phyloP scores from a whole-genome alignment of 2,888 invertebrate species.

The Chydorus sphaericus region DNA sequence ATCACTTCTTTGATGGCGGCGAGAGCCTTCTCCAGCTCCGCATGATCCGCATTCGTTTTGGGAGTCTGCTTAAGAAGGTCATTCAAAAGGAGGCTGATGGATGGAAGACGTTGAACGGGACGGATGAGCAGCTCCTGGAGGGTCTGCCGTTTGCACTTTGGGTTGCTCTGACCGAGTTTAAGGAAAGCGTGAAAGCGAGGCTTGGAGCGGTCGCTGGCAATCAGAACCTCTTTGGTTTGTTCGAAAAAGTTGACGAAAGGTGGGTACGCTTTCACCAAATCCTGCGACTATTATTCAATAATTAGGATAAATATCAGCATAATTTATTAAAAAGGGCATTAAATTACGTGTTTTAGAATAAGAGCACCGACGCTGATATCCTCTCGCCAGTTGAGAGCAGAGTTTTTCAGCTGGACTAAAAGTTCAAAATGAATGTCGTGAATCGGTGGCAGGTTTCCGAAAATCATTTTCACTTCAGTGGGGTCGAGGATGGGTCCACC shows the following conservation, averaged over 20 bases:
- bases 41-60: conserved; percentile 74
- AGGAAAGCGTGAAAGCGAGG: conserved; percentile 96
- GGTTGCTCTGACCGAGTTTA: conserved; percentile 83
- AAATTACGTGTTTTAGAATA: conserved; percentile 57
- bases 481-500: conserved; percentile 66
- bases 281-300: conserved; percentile 42
- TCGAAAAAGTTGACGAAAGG: conserved; percentile 98
- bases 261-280: conserved; percentile 85
- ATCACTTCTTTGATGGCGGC: conserved; percentile 82
- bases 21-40: conserved; percentile 67
- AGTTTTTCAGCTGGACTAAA: conserved; percentile 43
- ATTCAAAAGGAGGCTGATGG: conserved; percentile 82
- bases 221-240: conserved; percentile 84
- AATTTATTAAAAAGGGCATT: neutral
- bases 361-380: conserved; percentile 75
- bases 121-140: conserved; percentile 90
- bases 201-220: conserved; percentile 77
- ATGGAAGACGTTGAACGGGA: conserved; percentile 93
- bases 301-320: conserved; percentile 13
- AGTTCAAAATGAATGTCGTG: conserved; percentile 78
- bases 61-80: conserved; percentile 86
- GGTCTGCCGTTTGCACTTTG: conserved; percentile 91
- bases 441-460: conserved; percentile 87
- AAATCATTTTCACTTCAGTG: conserved; percentile 85
- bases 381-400: conserved; percentile 71